These are phyloP conservation scores for Sylvilagus bachmani DNA, from an alignment of 2,113 vertebrate species.

Conservation along the genomic window DNA sequence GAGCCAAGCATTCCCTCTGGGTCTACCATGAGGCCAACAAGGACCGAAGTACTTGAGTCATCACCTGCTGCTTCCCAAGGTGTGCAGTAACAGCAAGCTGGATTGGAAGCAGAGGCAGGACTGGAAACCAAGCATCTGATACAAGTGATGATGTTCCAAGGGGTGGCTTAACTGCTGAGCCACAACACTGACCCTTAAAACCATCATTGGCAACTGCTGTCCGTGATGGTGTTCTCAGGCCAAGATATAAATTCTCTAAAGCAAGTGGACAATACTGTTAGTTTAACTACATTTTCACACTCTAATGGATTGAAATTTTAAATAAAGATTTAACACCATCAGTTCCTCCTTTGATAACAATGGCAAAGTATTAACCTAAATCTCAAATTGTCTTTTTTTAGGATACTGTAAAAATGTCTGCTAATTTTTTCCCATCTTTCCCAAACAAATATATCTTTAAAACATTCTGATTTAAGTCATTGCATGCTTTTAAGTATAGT, in stretches of 20 bases:
- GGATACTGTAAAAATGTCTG: neutral
- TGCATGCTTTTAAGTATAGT: neutral
- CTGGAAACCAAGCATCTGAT: too few relatives aligned
- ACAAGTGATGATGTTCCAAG: too few relatives aligned
- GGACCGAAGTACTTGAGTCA: too few relatives aligned
- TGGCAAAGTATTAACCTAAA: neutral
- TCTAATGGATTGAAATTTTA: neutral
- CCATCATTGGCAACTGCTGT: neutral
- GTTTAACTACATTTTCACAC: neutral
- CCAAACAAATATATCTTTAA: neutral
- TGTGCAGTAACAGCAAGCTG: too few relatives aligned
- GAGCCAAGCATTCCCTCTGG: too few relatives aligned
- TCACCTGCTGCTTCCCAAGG: too few relatives aligned
- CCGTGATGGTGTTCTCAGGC: neutral
- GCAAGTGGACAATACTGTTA: neutral
- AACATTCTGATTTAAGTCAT: neutral
- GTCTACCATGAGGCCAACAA: too few relatives aligned
- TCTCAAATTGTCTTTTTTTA: constrained; percentile 52
- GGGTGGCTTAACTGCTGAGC: too few relatives aligned
- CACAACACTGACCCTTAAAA: too few relatives aligned
- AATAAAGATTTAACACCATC: neutral
- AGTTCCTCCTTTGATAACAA: neutral
- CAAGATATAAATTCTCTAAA: neutral
- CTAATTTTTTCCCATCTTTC: neutral
- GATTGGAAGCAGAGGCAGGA: too few relatives aligned